phyloP scores from a whole-genome alignment of 2,113 vertebrate genomes.

The Myiozetetes cayanensis region DNA sequence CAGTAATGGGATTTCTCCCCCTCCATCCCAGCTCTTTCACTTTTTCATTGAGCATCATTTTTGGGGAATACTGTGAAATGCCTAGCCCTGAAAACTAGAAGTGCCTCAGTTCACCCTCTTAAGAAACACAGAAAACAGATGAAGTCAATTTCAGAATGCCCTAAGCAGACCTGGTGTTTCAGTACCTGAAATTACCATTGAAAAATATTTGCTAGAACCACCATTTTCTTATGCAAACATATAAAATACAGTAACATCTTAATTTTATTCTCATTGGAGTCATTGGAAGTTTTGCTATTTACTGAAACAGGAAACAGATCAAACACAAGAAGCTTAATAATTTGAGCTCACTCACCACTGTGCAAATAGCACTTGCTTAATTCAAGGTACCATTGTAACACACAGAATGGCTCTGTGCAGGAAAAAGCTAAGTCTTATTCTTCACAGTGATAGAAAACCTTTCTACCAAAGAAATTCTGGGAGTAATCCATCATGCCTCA shows the following conservation, averaged over 20 bases:
- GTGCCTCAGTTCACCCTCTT: background rate
- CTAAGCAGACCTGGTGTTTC: background rate
- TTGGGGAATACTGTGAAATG: background rate
- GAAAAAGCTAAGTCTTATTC: background rate
- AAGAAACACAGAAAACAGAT: background rate
- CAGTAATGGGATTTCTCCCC: background rate
- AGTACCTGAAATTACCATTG: background rate
- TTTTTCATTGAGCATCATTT: background rate
- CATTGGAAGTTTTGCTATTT: conserved; percentile 32
- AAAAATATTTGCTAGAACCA: conserved; percentile 4
- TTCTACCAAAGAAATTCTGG: background rate
- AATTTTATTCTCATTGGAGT: conserved; percentile 32
- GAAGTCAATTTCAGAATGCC: background rate
- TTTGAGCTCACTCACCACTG: background rate
- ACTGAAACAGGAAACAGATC: conserved; percentile 26
- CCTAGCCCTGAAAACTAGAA: background rate
- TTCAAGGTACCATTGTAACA: background rate
- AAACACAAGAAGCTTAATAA: conserved; percentile 21
- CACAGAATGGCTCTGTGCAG: background rate
- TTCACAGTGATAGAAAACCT: background rate
- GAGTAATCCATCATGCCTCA: background rate
- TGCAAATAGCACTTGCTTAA: conserved; percentile 9
- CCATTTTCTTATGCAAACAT: conserved; percentile 17
- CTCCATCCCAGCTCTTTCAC: background rate
- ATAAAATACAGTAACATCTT: conserved; percentile 36